A percentile compares a stretch with the other conserved stretches of the same genome.
Evolutionary conservation across 2,797 vertebrate species (phyloP).

Genomic region (Sebastes wilsoni): DNA sequence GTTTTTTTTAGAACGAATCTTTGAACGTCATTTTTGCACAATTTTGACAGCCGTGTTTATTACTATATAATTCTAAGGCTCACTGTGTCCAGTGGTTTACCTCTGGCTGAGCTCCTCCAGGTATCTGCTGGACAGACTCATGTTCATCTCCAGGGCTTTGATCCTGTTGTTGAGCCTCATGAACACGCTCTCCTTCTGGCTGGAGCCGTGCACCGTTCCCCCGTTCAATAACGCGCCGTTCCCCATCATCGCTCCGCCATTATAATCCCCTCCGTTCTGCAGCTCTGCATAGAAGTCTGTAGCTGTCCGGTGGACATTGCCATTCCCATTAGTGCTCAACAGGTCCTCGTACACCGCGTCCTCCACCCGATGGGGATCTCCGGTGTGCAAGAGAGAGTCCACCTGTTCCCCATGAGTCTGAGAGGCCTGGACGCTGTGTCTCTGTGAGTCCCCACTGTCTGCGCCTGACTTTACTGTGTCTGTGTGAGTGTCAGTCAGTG

Average conservation of each 20-base stretch:
- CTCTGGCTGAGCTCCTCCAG: slow-evolving; percentile 98
- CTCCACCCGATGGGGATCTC: slow-evolving; percentile 68
- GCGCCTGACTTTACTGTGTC: slow-evolving; percentile 36
- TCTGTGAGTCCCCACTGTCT: slow-evolving; percentile 51
- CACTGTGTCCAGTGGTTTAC: slow-evolving; percentile 54
- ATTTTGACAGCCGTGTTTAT: too few relatives aligned
- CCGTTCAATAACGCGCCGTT: slow-evolving; percentile 65
- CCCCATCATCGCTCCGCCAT: slow-evolving; percentile 78
- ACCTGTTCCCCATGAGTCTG: slow-evolving; percentile 54
- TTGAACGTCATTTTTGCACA: too few relatives aligned
- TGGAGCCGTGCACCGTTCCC: slow-evolving; percentile 93
- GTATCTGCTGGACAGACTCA: slow-evolving; percentile 98
- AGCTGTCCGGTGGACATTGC: slow-evolving; percentile 86
- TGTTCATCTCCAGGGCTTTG: slow-evolving; percentile 98
- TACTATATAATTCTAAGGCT: background rate
- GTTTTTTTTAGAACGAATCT: too few relatives aligned
- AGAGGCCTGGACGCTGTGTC: slow-evolving; percentile 24
- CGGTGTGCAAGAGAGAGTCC: slow-evolving; percentile 22
- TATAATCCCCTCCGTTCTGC: slow-evolving; percentile 91
- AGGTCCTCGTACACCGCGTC: slow-evolving; percentile 88
- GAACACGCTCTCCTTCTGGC: slow-evolving; percentile 98
- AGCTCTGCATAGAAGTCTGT: slow-evolving; percentile 98
- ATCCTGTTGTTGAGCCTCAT: slow-evolving; percentile 99
- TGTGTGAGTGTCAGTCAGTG: slow-evolving; percentile 65
- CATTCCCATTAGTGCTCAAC: slow-evolving; percentile 72